Base-by-base conservation (phyloP, 2,888 invertebrate species). In the Elysia crispata region DNA sequence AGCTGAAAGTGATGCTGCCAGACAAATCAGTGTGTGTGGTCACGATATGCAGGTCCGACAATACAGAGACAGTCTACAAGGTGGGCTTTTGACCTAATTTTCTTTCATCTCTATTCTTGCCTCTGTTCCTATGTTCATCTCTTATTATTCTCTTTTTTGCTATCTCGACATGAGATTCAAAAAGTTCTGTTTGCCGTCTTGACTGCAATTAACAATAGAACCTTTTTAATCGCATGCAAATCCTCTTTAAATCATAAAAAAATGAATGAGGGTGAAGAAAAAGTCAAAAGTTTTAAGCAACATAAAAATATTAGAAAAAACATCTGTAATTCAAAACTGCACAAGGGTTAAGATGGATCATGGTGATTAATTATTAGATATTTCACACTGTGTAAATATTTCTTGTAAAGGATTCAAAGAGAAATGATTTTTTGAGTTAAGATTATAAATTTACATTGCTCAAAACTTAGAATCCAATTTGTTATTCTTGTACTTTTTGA, bases 21-120 rank as follows among this genome's bases (percentile, higher is more conserved):
- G 98, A 99, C 93, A 95, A 96, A 87, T 96, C 96, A 90, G 96
- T 98, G 81, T 95, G 96, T 33, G 95, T 97, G 0, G 96, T 99
- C 28, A 95, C 96, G 0, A 95, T 98, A 23, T 95, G 96, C 83
- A 96, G 97, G 92, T 97, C 96, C 81, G 95, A 97, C 67, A 96
- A 95, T 89, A 96, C 98, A 0, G 96, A 97, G 89, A 96, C 96
- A 87, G 98, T 98, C 23, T 98, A 97, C 93, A 89, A 91, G 88
- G 93, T 93, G 86, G 80, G 41, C 41, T 41, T 41, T 41, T 3
- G 11, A 41, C 41, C 23, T 30, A 15, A 33, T 31, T 18, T 41
- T 1, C 57, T 23, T 60, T 15, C 15, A n/a, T 30, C 18, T 50
- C 20, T 30, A 23, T 72, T 41, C 1, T 41, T 50, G 49, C n/a